phyloP scores from a whole-genome alignment of 2,113 vertebrate species.

The Serinus canaria region DNA sequence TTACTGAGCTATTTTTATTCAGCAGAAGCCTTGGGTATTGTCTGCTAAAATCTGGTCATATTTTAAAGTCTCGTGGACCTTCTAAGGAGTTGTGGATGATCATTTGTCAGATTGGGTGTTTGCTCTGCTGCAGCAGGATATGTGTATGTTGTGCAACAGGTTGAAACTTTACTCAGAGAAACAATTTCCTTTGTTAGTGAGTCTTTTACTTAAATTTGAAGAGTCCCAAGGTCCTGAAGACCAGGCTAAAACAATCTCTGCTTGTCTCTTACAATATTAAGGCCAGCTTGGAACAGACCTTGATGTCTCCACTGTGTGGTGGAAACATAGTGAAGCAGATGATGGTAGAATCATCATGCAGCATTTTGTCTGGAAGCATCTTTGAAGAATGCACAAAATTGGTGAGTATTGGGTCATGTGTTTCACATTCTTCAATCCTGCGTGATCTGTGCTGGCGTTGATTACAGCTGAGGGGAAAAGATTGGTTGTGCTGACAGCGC shows the following conservation, averaged over 20 bases:
- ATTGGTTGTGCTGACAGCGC: not conserved
- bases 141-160: not conserved
- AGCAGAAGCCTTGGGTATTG: not conserved
- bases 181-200: not conserved
- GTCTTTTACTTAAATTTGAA: not conserved
- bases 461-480: not conserved
- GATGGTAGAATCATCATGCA: constrained; percentile 89
- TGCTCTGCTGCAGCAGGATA: not conserved
- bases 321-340: constrained; percentile 81
- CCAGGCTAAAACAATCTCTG: not conserved
- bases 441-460: not conserved
- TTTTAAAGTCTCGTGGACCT: not conserved
- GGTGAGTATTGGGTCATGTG: constrained; percentile 66
- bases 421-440: not conserved
- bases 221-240: not conserved
- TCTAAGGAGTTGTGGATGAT: not conserved
- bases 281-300: constrained; percentile 3
- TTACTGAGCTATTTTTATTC: not conserved
- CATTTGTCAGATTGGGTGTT: not conserved
- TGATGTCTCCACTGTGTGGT: constrained; percentile 72
- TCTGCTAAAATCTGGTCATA: not conserved
- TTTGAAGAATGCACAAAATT: constrained; percentile 87
- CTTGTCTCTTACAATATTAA: constrained; percentile 16
- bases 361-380: constrained; percentile 79
- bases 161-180: not conserved